Base-by-base conservation (phyloP, 2,797 vertebrate genomes). In the Siniperca obscura region DNA sequence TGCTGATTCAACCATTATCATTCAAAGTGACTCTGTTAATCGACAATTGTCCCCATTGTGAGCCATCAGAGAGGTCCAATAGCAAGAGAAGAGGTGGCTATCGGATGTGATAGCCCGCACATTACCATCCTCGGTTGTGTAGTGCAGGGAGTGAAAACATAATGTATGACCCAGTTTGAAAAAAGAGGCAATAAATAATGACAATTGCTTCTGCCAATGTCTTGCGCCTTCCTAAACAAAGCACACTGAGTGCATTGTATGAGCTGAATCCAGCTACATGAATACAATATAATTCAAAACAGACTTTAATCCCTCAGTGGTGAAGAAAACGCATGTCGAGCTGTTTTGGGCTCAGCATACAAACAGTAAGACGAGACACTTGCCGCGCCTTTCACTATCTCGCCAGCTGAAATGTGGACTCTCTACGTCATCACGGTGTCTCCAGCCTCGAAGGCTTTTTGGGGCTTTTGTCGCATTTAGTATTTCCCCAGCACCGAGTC, bases 1-100 rank as follows among this genome's bases (percentile, higher is more conserved):
- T 6, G 48, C 73, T 76, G 12, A 84, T 75, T 82, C 77, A 70
- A 1, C 76, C 57, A 70, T 88, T 92, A 83, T 91, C 50, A 83
- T 88, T 84, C 68, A 59, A 78, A 87, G 40, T 2, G 64, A 12
- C 66, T 74, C 65, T 60, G 60, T 76, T 80, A 30, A 53, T 50
- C 27, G 19, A 59, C 77, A 68, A 62, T n/a, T 16, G 66, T 60
- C 60, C 46, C 34, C 74, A 66, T 78, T 85, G 85, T 84, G 70
- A 75, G 36, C 53, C 0, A 65, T 60, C 61, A 57, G 36, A 78
- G 34, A 40, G 60, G 64, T 48, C 71, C 64, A 72, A 78, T 21
- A 72, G 70, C 0, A 52, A 62, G 65, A 57, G 40, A 16, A 52
- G 25, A 53, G 46, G 36, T 21, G 70, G 74, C 53, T 40, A 65